These are phyloP conservation scores for Tetragonisca angustula DNA, from an alignment of 2,888 invertebrate species.

Conservation along the genomic window DNA sequence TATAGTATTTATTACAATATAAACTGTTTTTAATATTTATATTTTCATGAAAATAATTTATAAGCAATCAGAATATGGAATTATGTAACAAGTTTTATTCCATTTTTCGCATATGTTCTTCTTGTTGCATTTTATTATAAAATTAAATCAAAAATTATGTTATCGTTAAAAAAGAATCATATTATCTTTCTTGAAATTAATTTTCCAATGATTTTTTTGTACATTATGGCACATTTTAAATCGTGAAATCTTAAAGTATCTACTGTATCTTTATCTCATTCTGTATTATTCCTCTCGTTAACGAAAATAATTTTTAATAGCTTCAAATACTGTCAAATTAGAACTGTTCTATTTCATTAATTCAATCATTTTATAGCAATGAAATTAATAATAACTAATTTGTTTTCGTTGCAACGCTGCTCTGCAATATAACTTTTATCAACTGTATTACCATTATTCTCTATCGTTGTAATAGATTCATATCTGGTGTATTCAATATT, in stretches of 20 bases:
- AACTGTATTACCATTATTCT: background rate
- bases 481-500: background rate
- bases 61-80: background rate
- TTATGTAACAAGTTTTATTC: background rate
- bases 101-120: background rate
- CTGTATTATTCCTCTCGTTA: background rate
- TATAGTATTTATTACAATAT: background rate
- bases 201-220: background rate
- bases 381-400: background rate
- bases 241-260: background rate
- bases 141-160: background rate
- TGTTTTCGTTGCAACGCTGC: background rate
- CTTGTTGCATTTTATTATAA: background rate
- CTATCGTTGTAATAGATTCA: background rate
- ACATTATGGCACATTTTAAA: conserved; percentile 40
- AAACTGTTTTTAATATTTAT: background rate
- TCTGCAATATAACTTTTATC: conserved; percentile 5
- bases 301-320: background rate
- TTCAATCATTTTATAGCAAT: background rate
- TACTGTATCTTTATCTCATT: background rate
- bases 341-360: background rate
- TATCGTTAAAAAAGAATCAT: background rate
- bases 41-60: background rate
- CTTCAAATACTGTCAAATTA: background rate
- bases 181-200: background rate